phyloP scores from a whole-genome alignment of 1,140 invertebrate genomes.

The Cydia splendana region DNA sequence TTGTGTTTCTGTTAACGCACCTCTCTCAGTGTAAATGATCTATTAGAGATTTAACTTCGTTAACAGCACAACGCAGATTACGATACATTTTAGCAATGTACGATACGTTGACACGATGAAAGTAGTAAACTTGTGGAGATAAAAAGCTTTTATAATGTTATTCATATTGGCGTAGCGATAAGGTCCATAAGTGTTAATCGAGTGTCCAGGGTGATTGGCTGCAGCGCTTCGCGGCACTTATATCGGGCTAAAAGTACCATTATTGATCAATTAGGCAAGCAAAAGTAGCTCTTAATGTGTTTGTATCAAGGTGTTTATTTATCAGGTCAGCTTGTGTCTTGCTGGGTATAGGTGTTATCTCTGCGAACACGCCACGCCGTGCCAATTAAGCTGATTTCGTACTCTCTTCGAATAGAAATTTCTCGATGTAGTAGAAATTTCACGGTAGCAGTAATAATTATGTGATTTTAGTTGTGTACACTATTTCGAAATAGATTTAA shows the following conservation, averaged over 20 bases:
- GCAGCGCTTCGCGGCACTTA: conserved; percentile 21
- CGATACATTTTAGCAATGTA: background rate
- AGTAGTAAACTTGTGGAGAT: background rate
- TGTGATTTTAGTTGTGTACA: background rate
- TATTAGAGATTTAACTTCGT: background rate
- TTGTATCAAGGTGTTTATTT: background rate
- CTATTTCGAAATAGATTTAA: too few species aligned
- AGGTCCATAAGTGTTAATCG: conserved; percentile 20
- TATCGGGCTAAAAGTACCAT: background rate
- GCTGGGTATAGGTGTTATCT: conserved; percentile 43
- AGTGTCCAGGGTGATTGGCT: conserved; percentile 14
- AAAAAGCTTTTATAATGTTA: conserved; percentile 13
- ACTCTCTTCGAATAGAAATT: conserved; percentile 36
- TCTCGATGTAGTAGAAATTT: background rate
- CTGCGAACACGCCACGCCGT: conserved; percentile 41
- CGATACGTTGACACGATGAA: background rate
- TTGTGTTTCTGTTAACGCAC: background rate
- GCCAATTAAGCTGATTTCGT: conserved; percentile 51
- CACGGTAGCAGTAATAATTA: background rate
- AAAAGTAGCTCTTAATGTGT: conserved; percentile 13
- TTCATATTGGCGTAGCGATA: conserved; percentile 21
- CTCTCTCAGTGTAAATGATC: background rate
- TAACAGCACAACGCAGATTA: background rate
- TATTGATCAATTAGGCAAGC: background rate
- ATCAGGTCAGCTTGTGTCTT: background rate